Evolutionary conservation across 2,113 vertebrate genomes (phyloP), one percentile per base, ranked within the genome.

Genomic region (Pygoscelis adeliae): DNA sequence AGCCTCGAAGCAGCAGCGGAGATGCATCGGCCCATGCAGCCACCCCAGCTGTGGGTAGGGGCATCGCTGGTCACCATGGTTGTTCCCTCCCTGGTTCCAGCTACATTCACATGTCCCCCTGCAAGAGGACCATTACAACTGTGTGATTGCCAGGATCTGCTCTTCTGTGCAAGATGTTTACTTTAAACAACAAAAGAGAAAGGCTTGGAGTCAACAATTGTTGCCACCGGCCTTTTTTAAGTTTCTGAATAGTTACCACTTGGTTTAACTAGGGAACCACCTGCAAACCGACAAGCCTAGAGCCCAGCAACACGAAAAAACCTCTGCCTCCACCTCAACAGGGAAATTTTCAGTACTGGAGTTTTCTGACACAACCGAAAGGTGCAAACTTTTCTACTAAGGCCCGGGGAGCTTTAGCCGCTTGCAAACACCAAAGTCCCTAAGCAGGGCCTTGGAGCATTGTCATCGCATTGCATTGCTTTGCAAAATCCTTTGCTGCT

Each of bases 401-500:
- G 40, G 46, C 58, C 70, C 72, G 81, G 55, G 69, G 63, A 90
- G 56, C 46, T 92, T 85, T 34, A 76, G 71, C 71, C 88, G 67
- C 74, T 81, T 61, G 34, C 69, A 77, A 55, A 67, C 61, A 67
- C 38, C 70, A 15, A 66, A 61, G 74, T 77, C 74, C 74, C 90
- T 2, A 3, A 52, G 55, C 85, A 86, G 85, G 32, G 82, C 84
- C 78, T 92, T 0, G 0, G 84, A 73, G 76, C 47, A 25, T 53
- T 91, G 46, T 29, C 85, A 70, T 18, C 1, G 1, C 58, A 13
- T 26, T 19, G 34, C 59, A 44, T 27, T 67, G 46, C 67, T 72
- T 88, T 92, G 78, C 82, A 91, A 86, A 93, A 93, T n/a, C 42
- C n/a, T 83, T 90, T 80, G 11, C 61, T 77, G 13, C 92, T 70